Percentiles rank a stretch among this genome's conserved stretches.
These are phyloP conservation scores for Murina feae DNA, from an alignment of 2,113 vertebrate genomes.

Conservation along the genomic window DNA sequence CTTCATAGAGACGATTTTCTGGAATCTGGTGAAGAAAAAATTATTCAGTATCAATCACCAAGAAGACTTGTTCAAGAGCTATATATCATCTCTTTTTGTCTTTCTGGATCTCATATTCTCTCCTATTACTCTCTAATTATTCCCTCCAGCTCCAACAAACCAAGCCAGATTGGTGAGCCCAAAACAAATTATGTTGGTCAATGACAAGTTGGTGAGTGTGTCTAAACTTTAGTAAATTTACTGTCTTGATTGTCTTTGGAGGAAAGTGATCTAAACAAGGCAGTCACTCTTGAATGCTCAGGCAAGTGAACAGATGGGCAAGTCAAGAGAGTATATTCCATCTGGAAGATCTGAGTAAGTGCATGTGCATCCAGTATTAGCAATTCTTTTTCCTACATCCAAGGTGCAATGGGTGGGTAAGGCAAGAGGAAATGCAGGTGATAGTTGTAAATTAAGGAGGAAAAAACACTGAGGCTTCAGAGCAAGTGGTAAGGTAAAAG, in stretches of 20 bases:
- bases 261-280: neutral
- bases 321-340: neutral
- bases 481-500: neutral
- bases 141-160: neutral
- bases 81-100: neutral
- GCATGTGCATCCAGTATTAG: fast-evolving
- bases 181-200: neutral
- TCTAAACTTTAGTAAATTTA: neutral
- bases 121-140: neutral
- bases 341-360: neutral
- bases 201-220: neutral
- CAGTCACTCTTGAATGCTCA: neutral
- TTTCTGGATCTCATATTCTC: neutral
- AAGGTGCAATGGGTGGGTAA: neutral
- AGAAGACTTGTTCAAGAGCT: neutral
- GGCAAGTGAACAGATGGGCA: neutral
- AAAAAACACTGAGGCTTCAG: neutral
- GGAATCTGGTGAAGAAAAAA: conserved; percentile 44
- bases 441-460: neutral
- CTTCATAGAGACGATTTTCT: conserved; percentile 70
- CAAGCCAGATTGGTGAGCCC: neutral
- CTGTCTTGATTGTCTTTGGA: neutral
- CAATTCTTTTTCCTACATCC: neutral
- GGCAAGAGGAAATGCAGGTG: neutral
- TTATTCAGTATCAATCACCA: neutral